Evolutionary conservation across 1,140 invertebrate species (phyloP).

Genomic region (Drosophila repleta): DNA sequence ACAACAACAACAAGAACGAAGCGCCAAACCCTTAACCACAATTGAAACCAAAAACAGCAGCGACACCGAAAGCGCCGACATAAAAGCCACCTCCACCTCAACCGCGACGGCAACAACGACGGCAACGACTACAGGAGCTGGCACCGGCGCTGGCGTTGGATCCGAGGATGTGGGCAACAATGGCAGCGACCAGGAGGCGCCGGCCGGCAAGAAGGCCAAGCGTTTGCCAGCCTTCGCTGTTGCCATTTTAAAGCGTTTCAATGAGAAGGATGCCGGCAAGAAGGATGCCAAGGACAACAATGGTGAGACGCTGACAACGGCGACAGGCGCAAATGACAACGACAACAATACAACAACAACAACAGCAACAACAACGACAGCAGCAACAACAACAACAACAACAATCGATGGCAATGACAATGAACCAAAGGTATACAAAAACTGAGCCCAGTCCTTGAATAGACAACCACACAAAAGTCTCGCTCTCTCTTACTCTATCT

Average conservation of each 20-base stretch:
- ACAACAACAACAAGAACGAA: conserved; percentile 27
- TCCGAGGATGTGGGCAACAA: conserved; percentile 18
- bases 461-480: conserved; percentile 3
- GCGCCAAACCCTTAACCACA: conserved; percentile 49
- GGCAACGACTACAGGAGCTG: conserved; percentile 40
- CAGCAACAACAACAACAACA: conserved; percentile 44
- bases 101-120: conserved; percentile 62
- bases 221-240: conserved; percentile 73
- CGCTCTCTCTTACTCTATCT: background rate
- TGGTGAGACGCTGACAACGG: conserved; percentile 45
- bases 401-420: conserved; percentile 82
- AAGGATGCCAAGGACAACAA: conserved; percentile 70
- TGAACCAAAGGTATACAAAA: conserved; percentile 82
- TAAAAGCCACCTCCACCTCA: conserved; percentile 75
- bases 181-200: conserved; percentile 14
- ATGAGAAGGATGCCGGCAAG: conserved; percentile 64
- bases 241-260: conserved; percentile 77
- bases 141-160: conserved; percentile 7
- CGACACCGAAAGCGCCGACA: conserved; percentile 85
- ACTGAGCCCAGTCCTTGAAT: conserved; percentile 35
- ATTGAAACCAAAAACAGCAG: conserved; percentile 82
- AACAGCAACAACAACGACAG: conserved; percentile 39
- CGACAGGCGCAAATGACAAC: conserved; percentile 37
- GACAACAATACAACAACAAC: conserved; percentile 36
- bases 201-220: conserved; percentile 62